Base-by-base conservation (phyloP, 2,113 vertebrate genomes). In the Chlorodrepanis virens region DNA sequence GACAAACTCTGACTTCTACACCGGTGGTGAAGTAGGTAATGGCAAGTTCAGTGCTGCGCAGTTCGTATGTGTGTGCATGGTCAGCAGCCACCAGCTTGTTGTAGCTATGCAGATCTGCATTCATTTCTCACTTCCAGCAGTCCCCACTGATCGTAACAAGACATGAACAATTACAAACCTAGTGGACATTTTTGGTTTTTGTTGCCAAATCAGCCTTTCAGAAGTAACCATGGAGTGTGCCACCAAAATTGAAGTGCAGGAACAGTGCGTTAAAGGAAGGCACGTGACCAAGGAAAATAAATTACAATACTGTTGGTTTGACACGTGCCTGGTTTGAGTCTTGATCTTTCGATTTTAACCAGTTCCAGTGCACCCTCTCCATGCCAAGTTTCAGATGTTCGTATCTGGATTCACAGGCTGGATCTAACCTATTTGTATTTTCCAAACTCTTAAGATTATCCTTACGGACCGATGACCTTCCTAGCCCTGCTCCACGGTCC, bases 21-120 rank as follows among this genome's bases (percentile, higher is more conserved):
- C 97, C 98, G 99, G 99, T 99, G 99, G 99, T 98, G 99, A 99
- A 99, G 99, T 99, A 99, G 99, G 99, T 99, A 99, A 99, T 99
- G 98, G 98, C 94, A 97, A 98, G 98, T 98, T 89, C 98, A 98
- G 98, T 98, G 98, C 98, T 98, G 98, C 98, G 94, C 98, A 98
- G 98, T 98, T 97, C 97, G 95, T 98, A 91, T 98, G 97, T 98
- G 97, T 97, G 97, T 98, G 98, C 98, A 98, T 98, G 98, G 97
- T 97, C 97, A 97, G 98, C 97, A 98, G 97, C 98, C 89, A 97
- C 98, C 94, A 98, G 97, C 98, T 98, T 98, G 98, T 95, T 96
- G 96, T 95, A 97, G 98, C 98, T 98, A 97, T 94, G 97, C 98
- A 98, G 97, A 97, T 97, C 45, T 98, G 97, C 98, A 97, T 98